phyloP scores from a whole-genome alignment of 2,797 vertebrate species.

The Macropus fuliginosus region DNA sequence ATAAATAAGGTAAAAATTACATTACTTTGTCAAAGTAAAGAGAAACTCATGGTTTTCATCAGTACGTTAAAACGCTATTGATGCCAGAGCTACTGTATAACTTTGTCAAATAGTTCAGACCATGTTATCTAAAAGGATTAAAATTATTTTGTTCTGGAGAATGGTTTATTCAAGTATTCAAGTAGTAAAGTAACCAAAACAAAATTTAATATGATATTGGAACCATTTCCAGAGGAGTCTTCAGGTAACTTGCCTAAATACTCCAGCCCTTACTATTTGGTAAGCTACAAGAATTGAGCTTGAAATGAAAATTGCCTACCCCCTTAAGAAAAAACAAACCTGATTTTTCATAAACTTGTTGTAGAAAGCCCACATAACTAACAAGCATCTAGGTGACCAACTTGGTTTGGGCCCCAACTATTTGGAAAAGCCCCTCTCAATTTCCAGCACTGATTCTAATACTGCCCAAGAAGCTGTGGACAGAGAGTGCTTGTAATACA shows the following conservation, averaged over 20 bases:
- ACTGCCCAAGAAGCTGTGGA: constrained; percentile 81
- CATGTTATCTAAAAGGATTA: too few species aligned
- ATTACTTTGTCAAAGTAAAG: too few species aligned
- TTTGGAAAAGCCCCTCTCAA: constrained; percentile 73
- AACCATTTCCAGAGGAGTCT: constrained; percentile 79
- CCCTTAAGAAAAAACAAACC: constrained; percentile 75
- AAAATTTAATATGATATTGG: constrained; percentile 67
- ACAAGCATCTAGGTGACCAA: constrained; percentile 70
- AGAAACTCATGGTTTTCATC: too few species aligned
- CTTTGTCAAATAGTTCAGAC: too few species aligned
- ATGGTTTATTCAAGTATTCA: constrained; percentile 88
- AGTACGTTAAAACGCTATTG: too few species aligned
- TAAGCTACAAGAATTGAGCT: constrained; percentile 68
- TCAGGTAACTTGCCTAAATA: constrained; percentile 64
- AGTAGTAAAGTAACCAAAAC: constrained; percentile 82
- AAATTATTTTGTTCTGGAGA: constrained; percentile 79
- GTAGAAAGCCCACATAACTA: constrained; percentile 69
- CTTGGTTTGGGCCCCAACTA: constrained; percentile 68
- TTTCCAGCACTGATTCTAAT: constrained; percentile 81
- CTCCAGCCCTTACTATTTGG: constrained; percentile 67
- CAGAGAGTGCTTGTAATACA: constrained; percentile 75
- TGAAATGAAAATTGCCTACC: constrained; percentile 71
- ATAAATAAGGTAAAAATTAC: too few species aligned
- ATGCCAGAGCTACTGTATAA: too few species aligned
- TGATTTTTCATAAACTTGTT: constrained; percentile 71